These are phyloP conservation scores for Carcinoscorpius rotundicauda DNA, from an alignment of 1,140 invertebrate genomes.

Conservation along the genomic window DNA sequence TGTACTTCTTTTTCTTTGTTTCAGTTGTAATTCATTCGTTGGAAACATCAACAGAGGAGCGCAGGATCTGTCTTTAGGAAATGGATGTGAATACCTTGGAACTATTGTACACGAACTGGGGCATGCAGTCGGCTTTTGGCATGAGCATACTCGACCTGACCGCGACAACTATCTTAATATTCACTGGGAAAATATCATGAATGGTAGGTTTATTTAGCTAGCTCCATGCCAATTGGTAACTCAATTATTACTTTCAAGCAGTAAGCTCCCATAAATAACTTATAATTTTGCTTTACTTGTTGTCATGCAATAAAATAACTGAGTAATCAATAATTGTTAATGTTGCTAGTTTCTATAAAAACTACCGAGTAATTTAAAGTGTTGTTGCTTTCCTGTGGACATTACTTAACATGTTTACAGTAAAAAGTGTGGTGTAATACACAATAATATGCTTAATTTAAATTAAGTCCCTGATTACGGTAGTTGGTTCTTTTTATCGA, in stretches of 20 bases:
- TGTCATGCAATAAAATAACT: background rate
- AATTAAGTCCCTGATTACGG: background rate
- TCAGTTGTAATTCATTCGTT: constrained; percentile 16
- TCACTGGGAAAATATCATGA: constrained; percentile 2
- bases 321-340: background rate
- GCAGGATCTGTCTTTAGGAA: background rate
- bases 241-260: background rate
- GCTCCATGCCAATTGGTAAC: background rate
- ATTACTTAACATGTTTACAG: background rate
- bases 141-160: constrained; percentile 3
- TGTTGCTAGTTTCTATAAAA: background rate
- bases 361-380: background rate
- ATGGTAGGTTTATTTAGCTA: background rate
- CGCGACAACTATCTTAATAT: constrained; percentile 2
- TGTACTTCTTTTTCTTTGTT: background rate
- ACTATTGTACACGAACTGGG: constrained; percentile 5
- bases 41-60: constrained; percentile 6
- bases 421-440: background rate
- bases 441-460: background rate
- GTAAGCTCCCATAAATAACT: background rate
- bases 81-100: background rate
- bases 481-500: background rate
- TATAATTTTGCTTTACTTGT: background rate
- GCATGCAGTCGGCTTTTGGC: constrained; percentile 2
- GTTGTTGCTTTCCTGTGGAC: background rate